These are phyloP conservation scores for Microctenopoma steveboyesi DNA, from an alignment of 2,797 vertebrate species.

Conservation along the genomic window DNA sequence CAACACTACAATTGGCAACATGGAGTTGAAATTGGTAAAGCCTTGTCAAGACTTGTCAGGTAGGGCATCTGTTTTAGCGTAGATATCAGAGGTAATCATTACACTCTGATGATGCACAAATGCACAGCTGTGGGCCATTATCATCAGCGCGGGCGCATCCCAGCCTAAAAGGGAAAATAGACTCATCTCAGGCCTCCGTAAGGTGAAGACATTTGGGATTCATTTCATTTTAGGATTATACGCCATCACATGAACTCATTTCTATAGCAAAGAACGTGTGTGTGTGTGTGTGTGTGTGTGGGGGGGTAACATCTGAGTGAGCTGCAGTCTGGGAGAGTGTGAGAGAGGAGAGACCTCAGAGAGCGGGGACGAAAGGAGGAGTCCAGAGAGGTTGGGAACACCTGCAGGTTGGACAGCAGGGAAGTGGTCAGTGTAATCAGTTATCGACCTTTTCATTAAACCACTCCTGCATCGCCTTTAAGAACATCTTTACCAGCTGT, in stretches of 20 bases:
- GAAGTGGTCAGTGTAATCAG: constrained; percentile 56
- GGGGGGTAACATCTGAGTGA: constrained; percentile 57
- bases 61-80: constrained; percentile 58
- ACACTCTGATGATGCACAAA: constrained; percentile 59
- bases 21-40: constrained; percentile 37
- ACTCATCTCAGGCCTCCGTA: constrained; percentile 32
- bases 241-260: constrained; percentile 50
- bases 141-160: constrained; percentile 42
- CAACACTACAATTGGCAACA: constrained; percentile 26
- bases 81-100: constrained; percentile 64
- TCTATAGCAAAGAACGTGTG: constrained; percentile 31
- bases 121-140: constrained; percentile 65
- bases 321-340: constrained; percentile 22
- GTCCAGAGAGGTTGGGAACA: constrained; percentile 30
- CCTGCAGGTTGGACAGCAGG: constrained; percentile 33
- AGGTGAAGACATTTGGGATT: constrained; percentile 69
- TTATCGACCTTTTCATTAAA: constrained; percentile 67
- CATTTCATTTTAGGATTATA: constrained; percentile 73
- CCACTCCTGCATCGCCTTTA: constrained; percentile 22
- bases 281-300: too few relatives aligned
- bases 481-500: constrained; percentile 1
- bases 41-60: constrained; percentile 47
- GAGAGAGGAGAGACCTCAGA: constrained; percentile 29
- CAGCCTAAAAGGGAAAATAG: constrained; percentile 21
- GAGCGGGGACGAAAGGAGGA: constrained; percentile 34